phyloP scores from a whole-genome alignment of 2,113 vertebrate species.

The Oncorhynchus keta region DNA sequence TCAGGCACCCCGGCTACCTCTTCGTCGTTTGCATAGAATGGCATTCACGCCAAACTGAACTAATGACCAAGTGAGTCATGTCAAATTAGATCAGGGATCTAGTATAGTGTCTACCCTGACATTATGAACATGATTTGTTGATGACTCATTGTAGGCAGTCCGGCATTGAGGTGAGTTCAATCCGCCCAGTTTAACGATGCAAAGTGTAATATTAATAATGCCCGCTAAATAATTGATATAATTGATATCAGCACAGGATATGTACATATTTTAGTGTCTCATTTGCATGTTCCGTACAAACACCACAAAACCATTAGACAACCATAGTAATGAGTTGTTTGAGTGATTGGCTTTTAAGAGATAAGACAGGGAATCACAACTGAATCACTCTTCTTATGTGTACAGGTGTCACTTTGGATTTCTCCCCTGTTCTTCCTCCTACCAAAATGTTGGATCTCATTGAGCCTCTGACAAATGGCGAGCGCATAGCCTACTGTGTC shows the following conservation, averaged over 20 bases:
- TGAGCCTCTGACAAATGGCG: slow-evolving; percentile 66
- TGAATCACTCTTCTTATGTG: neutral
- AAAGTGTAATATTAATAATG: slow-evolving; percentile 76
- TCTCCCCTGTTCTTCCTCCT: slow-evolving; percentile 37
- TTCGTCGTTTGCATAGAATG: slow-evolving; percentile 52
- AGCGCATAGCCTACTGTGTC: slow-evolving; percentile 77
- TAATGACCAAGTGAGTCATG: slow-evolving; percentile 55
- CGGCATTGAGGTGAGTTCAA: slow-evolving; percentile 70
- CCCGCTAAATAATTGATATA: slow-evolving; percentile 79
- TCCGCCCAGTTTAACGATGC: slow-evolving; percentile 71
- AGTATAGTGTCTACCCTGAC: slow-evolving; percentile 71
- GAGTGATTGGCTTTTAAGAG: slow-evolving; percentile 75
- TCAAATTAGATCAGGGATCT: slow-evolving; percentile 71
- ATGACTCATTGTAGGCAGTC: slow-evolving; percentile 77
- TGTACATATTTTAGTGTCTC: slow-evolving; percentile 77
- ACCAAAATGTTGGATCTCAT: slow-evolving; percentile 5
- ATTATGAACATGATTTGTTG: slow-evolving; percentile 81
- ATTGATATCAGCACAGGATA: slow-evolving; percentile 49
- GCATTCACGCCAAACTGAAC: slow-evolving; percentile 68
- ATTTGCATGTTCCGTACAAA: slow-evolving; percentile 81
- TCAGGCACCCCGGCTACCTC: slow-evolving; percentile 58
- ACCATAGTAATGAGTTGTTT: slow-evolving; percentile 63
- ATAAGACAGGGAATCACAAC: slow-evolving; percentile 28
- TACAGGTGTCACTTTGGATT: slow-evolving; percentile 36
- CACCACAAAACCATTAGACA: slow-evolving; percentile 73